Conservation (phyloP, 1,140 invertebrate species). For the Pseudoatta argentina region DNA sequence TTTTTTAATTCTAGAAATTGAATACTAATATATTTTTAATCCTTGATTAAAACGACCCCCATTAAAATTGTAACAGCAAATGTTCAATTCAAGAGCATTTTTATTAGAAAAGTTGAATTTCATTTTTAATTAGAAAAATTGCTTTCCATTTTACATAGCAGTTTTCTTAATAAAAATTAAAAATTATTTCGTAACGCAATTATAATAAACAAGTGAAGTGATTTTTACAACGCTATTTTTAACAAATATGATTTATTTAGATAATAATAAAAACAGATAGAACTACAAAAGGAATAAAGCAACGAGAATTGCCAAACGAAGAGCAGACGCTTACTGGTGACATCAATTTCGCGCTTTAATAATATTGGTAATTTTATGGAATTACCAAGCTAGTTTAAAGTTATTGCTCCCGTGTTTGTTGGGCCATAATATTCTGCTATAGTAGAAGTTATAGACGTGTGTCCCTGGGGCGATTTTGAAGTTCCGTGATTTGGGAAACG, state of each 20-base stretch:
- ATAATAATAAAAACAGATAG: not conserved
- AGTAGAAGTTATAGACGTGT: slow-evolving; percentile 74
- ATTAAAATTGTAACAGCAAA: not conserved
- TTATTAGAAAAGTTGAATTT: not conserved
- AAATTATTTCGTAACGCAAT: not conserved
- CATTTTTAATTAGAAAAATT: not conserved
- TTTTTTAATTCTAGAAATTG: not conserved
- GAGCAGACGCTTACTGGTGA: not conserved
- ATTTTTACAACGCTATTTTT: slow-evolving; percentile 6
- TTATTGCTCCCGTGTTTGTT: slow-evolving; percentile 18
- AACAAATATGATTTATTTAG: not conserved
- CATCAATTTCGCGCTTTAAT: not conserved
- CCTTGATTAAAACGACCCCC: not conserved
- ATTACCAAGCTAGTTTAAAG: slow-evolving; percentile 39
- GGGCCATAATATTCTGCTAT: slow-evolving; percentile 69
- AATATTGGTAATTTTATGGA: slow-evolving; percentile 5
- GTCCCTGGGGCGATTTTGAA: slow-evolving; percentile 72
- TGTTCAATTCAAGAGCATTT: not conserved
- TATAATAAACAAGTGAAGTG: not conserved
- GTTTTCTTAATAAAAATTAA: not conserved
- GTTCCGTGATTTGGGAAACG: slow-evolving; percentile 74
- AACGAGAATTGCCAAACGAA: not conserved
- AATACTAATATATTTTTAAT: not conserved
- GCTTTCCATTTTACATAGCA: not conserved
- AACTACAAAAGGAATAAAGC: not conserved